Conservation (phyloP, 2,797 vertebrate genomes). For the Graptemys geographica region DNA sequence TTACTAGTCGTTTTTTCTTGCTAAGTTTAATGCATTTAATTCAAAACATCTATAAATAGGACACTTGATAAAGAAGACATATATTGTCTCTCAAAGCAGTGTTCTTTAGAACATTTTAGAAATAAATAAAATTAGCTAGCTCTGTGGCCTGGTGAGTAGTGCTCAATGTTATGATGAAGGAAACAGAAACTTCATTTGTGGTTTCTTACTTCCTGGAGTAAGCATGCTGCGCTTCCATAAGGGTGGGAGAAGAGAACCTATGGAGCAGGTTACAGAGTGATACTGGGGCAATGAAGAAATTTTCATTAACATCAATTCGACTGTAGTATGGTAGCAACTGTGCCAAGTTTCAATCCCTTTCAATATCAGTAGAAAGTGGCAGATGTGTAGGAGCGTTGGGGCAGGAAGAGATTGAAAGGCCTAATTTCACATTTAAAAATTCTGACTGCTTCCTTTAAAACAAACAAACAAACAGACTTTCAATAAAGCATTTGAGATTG, state of each 20-base stretch:
- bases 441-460: not conserved
- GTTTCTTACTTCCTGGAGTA: not conserved
- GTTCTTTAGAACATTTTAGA: not conserved
- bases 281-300: no score
- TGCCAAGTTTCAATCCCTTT: fast-evolving
- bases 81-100: not conserved
- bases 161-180: not conserved
- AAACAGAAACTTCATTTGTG: not conserved
- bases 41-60: not conserved
- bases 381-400: not conserved
- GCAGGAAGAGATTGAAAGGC: not conserved
- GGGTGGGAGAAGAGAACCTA: not conserved
- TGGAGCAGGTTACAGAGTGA: not conserved
- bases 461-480: not conserved
- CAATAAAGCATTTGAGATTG: not conserved
- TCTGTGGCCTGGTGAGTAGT: not conserved
- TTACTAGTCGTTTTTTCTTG: not conserved
- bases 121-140: not conserved
- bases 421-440: not conserved
- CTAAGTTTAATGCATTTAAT: not conserved
- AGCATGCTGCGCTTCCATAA: not conserved
- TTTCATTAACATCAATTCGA: not conserved
- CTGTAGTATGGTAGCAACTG: not conserved
- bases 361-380: no score
- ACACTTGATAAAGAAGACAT: not conserved